Evolutionary conservation across 1,140 invertebrate genomes (phyloP), one percentile per base, ranked within the genome.

Genomic region (Atta cephalotes): DNA sequence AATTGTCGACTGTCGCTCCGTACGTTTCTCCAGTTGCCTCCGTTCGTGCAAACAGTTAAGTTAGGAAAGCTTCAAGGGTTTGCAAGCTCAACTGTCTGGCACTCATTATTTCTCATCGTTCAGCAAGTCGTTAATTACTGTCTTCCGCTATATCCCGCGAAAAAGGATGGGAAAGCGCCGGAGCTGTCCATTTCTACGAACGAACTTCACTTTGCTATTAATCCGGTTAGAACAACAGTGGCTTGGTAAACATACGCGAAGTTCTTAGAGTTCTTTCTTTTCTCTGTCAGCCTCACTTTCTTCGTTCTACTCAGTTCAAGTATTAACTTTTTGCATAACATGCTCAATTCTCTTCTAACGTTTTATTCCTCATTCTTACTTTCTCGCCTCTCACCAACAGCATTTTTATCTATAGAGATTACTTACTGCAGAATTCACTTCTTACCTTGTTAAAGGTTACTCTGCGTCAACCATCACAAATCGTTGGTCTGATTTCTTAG

Each of bases 121-220:
- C 87, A 86, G 82, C 82, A 74, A 86, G 77, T 87, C 87, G 86
- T 91, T 90, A 88, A 88, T 89, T 89, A 88, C 90, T 88, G 78
- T 86, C 88, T 90, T 88, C 65, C 80, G 66, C 14, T 87, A 87
- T 88, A 79, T 87, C 81, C 79, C 53, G 39, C 58, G 76, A 80
- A 78, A 70, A 78, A 66, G 66, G 63, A 77, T 74, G 70, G 58
- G 71, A 76, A 45, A 35, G 51, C 31, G 18, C 25, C n/a, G 35
- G 51, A 51, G 74, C 62, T 82, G 89, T 90, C 89, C 90, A 84
- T 92, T 90, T 84, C 82, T 71, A 49, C 71, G 80, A 86, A 91
- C 71, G 28, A 91, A 92, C 85, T 91, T 93, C 86, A 85, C 82
- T 74, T 89, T 86, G 86, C 87, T 91, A 94, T 92, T 93, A 93